Percentiles rank a stretch among this genome's conserved stretches.
Conservation (phyloP, 2,113 vertebrate species). For the Platycercus adscitus region DNA sequence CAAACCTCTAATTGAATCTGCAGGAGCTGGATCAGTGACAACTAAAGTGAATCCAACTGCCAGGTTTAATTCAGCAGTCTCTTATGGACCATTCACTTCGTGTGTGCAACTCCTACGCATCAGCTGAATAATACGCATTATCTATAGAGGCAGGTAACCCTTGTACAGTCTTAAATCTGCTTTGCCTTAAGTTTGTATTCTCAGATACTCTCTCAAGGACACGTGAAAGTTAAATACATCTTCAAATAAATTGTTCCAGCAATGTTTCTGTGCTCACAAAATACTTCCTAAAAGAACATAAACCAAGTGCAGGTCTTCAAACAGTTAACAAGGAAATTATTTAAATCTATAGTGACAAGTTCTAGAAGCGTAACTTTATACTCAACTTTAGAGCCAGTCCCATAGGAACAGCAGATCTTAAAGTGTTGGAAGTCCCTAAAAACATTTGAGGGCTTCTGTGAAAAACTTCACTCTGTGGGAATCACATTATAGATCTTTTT, state of each 20-base stretch:
- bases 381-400: not conserved
- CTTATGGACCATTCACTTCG: not conserved
- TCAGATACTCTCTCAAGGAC: not conserved
- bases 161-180: not conserved
- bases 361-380: not conserved
- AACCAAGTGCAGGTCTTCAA: not conserved
- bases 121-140: not conserved
- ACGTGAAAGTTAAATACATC: not conserved
- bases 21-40: constrained; percentile 25
- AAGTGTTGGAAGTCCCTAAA: not conserved
- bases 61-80: constrained; percentile 27
- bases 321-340: not conserved
- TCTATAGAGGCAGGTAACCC: not conserved
- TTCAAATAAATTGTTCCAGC: not conserved
- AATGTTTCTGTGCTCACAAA: not conserved
- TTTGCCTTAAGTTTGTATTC: not conserved
- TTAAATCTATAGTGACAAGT: not conserved
- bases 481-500: not conserved
- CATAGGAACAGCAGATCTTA: not conserved
- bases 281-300: not conserved
- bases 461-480: not conserved
- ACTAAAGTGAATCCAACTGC: not conserved
- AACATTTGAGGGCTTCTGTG: not conserved
- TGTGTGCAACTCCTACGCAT: not conserved
- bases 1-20: constrained; percentile 48